These are phyloP conservation scores for Amphiura filiformis DNA, from an alignment of 35 echinoderm and acorn worm species.

Conservation along the genomic window DNA sequence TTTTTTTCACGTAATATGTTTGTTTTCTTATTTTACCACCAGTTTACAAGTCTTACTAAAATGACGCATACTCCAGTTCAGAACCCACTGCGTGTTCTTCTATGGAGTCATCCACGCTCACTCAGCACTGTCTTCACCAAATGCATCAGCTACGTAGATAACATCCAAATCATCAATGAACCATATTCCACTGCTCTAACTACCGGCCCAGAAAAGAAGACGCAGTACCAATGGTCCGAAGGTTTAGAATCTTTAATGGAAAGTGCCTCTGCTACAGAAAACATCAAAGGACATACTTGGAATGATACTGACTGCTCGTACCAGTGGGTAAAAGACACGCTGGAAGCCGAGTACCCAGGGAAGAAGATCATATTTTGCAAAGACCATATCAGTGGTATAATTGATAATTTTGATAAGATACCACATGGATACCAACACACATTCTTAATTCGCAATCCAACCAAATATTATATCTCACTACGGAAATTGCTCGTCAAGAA, in stretches of 20 bases:
- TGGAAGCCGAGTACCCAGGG: background rate
- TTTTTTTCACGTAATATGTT: too few species aligned
- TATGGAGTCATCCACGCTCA: background rate
- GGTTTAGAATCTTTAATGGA: background rate
- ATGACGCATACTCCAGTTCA: too few species aligned
- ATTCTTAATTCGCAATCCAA: background rate
- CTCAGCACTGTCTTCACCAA: conserved; percentile 5
- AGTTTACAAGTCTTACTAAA: too few species aligned
- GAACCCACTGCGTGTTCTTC: background rate
- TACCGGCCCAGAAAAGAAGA: background rate
- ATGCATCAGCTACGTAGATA: background rate
- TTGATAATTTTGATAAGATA: background rate
- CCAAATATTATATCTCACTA: background rate
- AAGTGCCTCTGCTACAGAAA: background rate
- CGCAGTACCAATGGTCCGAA: background rate
- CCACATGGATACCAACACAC: background rate
- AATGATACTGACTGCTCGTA: background rate
- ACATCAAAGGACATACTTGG: background rate
- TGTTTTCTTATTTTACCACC: too few species aligned
- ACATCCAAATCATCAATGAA: background rate
- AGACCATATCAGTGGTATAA: background rate
- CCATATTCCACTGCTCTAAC: background rate
- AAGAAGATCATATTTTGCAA: background rate
- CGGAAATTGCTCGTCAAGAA: background rate
- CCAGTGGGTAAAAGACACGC: background rate